phyloP scores from a whole-genome alignment of 2,113 vertebrate genomes.

The Phalacrocorax brasilianus region DNA sequence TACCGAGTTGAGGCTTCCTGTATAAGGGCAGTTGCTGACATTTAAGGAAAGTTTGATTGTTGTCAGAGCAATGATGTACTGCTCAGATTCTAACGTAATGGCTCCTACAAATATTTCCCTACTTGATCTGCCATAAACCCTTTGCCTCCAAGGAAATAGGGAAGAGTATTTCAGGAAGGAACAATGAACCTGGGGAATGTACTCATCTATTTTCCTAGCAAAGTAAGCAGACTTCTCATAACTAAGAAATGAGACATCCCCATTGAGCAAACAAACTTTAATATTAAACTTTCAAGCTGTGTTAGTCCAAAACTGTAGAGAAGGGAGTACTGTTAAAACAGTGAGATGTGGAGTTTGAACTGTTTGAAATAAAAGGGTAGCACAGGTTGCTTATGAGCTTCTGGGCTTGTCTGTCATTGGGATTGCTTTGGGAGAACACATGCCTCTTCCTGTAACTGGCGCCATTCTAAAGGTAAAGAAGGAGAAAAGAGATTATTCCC shows the following conservation, averaged over 20 bases:
- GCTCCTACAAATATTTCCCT: not conserved
- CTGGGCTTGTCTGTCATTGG: not conserved
- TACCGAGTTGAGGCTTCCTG: not conserved
- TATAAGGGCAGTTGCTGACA: not conserved
- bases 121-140: not conserved
- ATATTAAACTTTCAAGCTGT: not conserved
- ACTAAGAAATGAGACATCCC: not conserved
- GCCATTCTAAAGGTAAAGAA: not conserved
- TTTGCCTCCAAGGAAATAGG: not conserved
- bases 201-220: not conserved
- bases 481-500: not conserved
- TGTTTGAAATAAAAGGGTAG: not conserved
- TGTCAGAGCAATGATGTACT: not conserved
- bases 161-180: conserved; percentile 10
- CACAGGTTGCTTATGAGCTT: not conserved
- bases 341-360: not conserved
- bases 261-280: conserved; percentile 15
- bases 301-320: not conserved
- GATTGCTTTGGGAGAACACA: not conserved
- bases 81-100: not conserved
- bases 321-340: not conserved
- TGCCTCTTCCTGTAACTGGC: not conserved
- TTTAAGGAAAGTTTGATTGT: not conserved
- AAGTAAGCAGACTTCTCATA: conserved; percentile 14
- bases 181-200: conserved; percentile 15